Evolutionary conservation across 2,113 vertebrate species (phyloP).

Genomic region (Taurulus bubalis): DNA sequence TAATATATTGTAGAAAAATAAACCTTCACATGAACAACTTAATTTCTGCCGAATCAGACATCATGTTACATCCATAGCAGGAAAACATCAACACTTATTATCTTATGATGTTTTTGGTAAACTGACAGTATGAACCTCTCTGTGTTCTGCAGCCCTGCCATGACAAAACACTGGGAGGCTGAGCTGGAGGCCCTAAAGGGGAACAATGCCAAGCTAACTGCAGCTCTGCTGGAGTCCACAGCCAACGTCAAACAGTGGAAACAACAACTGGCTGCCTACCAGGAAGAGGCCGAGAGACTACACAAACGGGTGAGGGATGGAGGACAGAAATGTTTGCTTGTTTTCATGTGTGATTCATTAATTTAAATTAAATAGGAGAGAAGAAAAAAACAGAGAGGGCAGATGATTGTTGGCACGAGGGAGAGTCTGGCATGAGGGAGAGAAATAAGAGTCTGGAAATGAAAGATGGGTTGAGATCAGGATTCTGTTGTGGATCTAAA

Average conservation of each 20-base stretch:
- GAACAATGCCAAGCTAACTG: slow-evolving; percentile 98
- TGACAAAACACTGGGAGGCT: slow-evolving; percentile 98
- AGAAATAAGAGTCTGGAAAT: slow-evolving; percentile 23
- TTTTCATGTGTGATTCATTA: slow-evolving; percentile 39
- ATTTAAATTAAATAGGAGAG: slow-evolving; percentile 31
- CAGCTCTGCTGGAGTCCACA: slow-evolving; percentile 97
- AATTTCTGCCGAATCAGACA: background rate
- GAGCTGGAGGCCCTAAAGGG: slow-evolving; percentile 97
- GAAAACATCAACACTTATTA: background rate
- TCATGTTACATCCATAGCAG: background rate
- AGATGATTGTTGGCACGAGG: slow-evolving; percentile 18
- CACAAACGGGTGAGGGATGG: slow-evolving; percentile 91
- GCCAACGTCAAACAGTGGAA: slow-evolving; percentile 99
- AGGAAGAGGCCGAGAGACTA: slow-evolving; percentile 97
- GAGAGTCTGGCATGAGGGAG: slow-evolving; percentile 17
- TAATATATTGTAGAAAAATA: background rate
- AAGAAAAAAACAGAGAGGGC: slow-evolving; percentile 6
- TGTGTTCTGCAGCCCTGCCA: slow-evolving; percentile 77
- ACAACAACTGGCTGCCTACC: slow-evolving; percentile 96
- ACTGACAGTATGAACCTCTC: background rate
- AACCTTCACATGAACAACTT: background rate
- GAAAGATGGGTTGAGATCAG: slow-evolving; percentile 4
- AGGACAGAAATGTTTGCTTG: slow-evolving; percentile 25
- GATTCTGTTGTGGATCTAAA: slow-evolving; percentile 22
- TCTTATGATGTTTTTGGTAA: slow-evolving; percentile 11